Percentiles rank a stretch among this genome's conserved stretches.
These are phyloP conservation scores for Drepana arcuata DNA, from an alignment of 1,140 invertebrate genomes.

Conservation along the genomic window DNA sequence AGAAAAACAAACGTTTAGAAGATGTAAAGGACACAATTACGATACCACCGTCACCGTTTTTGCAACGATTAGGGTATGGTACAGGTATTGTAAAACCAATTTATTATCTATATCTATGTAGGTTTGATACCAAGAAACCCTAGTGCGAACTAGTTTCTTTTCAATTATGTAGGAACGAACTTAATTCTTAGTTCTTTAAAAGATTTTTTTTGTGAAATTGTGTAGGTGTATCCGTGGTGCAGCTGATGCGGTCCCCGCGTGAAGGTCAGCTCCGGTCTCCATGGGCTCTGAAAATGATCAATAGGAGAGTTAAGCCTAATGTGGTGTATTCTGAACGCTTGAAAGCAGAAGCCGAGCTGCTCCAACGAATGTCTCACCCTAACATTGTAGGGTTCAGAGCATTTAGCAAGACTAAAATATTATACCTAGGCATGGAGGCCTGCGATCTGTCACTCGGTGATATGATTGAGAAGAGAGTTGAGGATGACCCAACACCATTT, in stretches of 20 bases:
- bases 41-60: constrained; percentile 78
- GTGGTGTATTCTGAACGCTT: constrained; percentile 73
- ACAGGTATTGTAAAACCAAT: constrained; percentile 72
- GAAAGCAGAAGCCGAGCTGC: constrained; percentile 79
- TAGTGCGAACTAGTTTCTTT: neutral
- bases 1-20: constrained; percentile 21
- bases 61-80: constrained; percentile 81
- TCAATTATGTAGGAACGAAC: neutral
- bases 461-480: constrained; percentile 79
- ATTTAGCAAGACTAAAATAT: constrained; percentile 74
- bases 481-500: constrained; percentile 75
- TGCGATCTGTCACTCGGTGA: constrained; percentile 78
- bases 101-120: constrained; percentile 2
- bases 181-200: neutral
- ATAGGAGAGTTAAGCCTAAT: constrained; percentile 54
- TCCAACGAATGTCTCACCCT: constrained; percentile 82
- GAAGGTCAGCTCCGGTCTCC: constrained; percentile 79
- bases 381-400: constrained; percentile 89
- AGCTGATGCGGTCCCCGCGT: constrained; percentile 79
- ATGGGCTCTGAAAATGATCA: constrained; percentile 87
- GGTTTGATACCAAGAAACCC: constrained; percentile 6
- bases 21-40: constrained; percentile 33
- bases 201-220: constrained; percentile 6
- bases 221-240: constrained; percentile 83
- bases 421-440: constrained; percentile 81